Evolutionary conservation across 2,113 vertebrate species (phyloP), one percentile per base, ranked within the genome.

Genomic region (Lonchura striata): DNA sequence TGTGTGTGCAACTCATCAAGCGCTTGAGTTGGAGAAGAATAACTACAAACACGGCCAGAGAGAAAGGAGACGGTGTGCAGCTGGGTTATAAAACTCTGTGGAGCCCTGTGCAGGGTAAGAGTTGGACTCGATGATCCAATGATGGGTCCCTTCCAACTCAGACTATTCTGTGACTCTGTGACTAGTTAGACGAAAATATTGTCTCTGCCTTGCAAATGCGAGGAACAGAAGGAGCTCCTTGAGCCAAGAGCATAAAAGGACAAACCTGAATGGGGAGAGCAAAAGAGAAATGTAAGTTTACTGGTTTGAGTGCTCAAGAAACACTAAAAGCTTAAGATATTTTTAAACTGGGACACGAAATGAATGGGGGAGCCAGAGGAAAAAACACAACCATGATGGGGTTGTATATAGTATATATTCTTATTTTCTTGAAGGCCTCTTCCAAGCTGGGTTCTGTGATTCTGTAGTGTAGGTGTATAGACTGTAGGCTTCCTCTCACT

Each of bases 391-490:
- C 8, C 0, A 0, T 12, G 24, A 8, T 33, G 39, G 16, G 42
- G 31, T 14, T 65, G 30, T 41, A 1, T 14, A 1, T 6, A 22
- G n/a, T 0, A 0, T 49, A 17, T 33, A 14, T 46, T 47, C 10
- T n/a, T 25, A 17, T 63, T 41, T 52, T 33, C 31, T 9, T 23
- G 27, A 44, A 50, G 22, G 33, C 23, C 33, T 72, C 4, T 65
- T 42, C 59, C 59, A 19, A 1, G 50, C 35, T 57, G 52, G 21
- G 3, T 42, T 33, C 22, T 21, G 1, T 37, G 44, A 19, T 15
- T 44, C 37, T 52, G 6, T 23, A 17, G 30, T 24, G 54, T 2
- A 41, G 39, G 5, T 68, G 37, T n/a, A 0, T 1, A 1, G 3
- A 33, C 27, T 0, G 1, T 20, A 20, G 24, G 17, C 14, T 60